A percentile compares a stretch with the other conserved stretches of the same genome.
phyloP scores from a whole-genome alignment of 37 sponge, comb jelly and placozoan species.

The Spongilla lacustris region DNA sequence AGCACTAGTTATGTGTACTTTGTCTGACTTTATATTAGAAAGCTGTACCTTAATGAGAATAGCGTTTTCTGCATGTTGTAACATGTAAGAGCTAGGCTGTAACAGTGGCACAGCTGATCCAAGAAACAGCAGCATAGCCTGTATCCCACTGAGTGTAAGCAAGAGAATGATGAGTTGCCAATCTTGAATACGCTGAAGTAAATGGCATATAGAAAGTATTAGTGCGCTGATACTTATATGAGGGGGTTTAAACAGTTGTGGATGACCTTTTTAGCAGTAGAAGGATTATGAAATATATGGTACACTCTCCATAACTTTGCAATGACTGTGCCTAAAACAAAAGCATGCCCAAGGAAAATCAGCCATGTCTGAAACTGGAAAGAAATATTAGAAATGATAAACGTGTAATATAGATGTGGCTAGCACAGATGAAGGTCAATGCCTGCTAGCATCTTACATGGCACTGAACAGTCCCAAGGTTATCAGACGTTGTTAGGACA shows the following conservation, averaged over 20 bases:
- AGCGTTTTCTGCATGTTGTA: background rate
- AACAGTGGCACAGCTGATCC: background rate
- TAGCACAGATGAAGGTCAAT: background rate
- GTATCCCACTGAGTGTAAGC: background rate
- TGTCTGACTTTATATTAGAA: too few species aligned
- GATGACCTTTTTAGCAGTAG: background rate
- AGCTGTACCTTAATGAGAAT: background rate
- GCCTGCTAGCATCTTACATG: constrained; percentile 30
- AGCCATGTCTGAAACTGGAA: background rate
- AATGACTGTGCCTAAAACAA: background rate
- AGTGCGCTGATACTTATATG: background rate
- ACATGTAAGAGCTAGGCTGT: background rate
- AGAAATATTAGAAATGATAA: background rate
- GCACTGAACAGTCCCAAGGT: constrained; percentile 1
- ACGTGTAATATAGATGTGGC: too few species aligned
- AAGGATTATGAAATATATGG: background rate
- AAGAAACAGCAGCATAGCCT: background rate
- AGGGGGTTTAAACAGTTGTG: too few species aligned
- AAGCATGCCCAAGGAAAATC: background rate
- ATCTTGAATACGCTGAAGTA: background rate
- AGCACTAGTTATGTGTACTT: too few species aligned
- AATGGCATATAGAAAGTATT: background rate
- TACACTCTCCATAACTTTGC: background rate
- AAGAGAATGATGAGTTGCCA: background rate
- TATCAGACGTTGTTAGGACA: background rate